Base-by-base conservation (phyloP, 2,797 vertebrate genomes). In the Toxotes lorentzi region DNA sequence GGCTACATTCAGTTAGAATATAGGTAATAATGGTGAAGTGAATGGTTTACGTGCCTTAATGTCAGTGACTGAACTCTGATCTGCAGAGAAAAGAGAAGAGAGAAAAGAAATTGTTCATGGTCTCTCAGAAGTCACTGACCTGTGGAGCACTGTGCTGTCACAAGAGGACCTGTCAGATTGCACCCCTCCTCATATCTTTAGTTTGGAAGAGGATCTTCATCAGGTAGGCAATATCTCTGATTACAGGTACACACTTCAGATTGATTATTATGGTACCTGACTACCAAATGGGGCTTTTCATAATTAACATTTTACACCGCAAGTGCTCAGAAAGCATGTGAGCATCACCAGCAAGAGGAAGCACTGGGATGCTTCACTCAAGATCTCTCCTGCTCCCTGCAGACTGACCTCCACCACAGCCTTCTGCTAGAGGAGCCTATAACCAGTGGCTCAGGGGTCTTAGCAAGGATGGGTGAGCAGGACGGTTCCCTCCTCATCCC, bases 181-280 rank as follows among this genome's bases (percentile, higher is more conserved):
- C 23, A 54, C 72, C 59, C 34, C 64, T 45, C 48, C 66, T 24
- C 62, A 78, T 50, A 76, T 69, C 21, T 56, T 72, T 24, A 43
- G 60, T 40, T 60, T 78, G 54, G 79, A 82, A 19, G 70, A 83
- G 16, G 75, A 85, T 38, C 34, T 34, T 56, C 76, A 86, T 47
- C 80, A 73, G 85, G 92, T 94, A 66, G 51, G 47, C 41, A 40
- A 51, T 19, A 43, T 57, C 21, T 70, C 2, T 35, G 27, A 73
- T 51, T 32, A 30, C 56, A 43, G 50, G 10, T 41, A 17, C 23
- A 63, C 8, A 23, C 16, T n/a, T 21, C 56, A 58, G 21, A 4
- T 30, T 56, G 17, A 38, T 32, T 50, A 13, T 24, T 4, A 66
- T 38, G 12, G 17, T 2, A 12, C 19, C 7, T 53, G 5, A 64